Conservation (phyloP, 2,888 invertebrate genomes). For the Euproctis similis region DNA sequence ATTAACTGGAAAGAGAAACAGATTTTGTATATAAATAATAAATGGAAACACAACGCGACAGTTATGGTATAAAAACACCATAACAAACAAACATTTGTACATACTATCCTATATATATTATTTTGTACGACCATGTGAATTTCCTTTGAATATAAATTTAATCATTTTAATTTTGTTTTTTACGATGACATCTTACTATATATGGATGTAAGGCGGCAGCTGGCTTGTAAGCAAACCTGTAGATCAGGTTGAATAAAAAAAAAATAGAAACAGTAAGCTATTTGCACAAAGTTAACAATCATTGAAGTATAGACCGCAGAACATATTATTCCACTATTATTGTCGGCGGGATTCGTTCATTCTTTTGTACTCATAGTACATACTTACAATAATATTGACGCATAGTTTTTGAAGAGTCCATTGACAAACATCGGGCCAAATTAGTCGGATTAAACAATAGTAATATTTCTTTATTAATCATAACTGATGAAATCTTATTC, state of each 20-base stretch:
- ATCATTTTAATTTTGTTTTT: conserved; percentile 14
- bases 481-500: too few relatives aligned
- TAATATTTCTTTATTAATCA: too few relatives aligned
- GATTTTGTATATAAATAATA: conserved; percentile 4
- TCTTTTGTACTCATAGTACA: too few relatives aligned
- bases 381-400: too few relatives aligned
- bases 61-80: conserved; percentile 4
- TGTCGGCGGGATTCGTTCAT: too few relatives aligned
- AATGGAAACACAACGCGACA: conserved; percentile 1
- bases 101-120: conserved; percentile 7
- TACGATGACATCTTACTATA: conserved; percentile 16
- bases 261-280: too few relatives aligned
- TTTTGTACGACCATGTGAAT: conserved; percentile 10
- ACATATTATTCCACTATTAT: too few relatives aligned
- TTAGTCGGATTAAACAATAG: too few relatives aligned
- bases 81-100: conserved; percentile 3
- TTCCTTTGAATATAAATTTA: conserved; percentile 24
- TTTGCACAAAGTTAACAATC: too few relatives aligned
- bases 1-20: conserved; percentile 2
- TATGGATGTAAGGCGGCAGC: conserved; percentile 23
- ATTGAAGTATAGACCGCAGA: too few relatives aligned
- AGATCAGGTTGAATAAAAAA: conserved; percentile 35
- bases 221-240: conserved; percentile 30
- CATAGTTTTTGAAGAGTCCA: too few relatives aligned
- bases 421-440: too few relatives aligned